These are phyloP conservation scores for Maniola jurtina DNA, from an alignment of 1,140 invertebrate genomes.

Conservation along the genomic window DNA sequence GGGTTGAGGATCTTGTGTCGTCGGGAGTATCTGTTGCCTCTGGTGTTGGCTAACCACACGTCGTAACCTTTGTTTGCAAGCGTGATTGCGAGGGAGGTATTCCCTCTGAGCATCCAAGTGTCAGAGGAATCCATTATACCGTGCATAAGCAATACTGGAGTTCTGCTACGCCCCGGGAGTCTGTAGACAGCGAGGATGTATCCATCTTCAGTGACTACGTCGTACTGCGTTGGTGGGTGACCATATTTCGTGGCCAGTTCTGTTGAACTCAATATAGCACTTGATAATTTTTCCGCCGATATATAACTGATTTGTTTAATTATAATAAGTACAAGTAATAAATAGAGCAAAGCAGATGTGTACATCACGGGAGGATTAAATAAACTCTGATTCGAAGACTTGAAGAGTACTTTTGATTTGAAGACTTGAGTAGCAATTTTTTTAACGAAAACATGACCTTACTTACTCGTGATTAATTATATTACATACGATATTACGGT, in stretches of 20 bases:
- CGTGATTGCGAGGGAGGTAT: not conserved
- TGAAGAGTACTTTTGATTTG: not conserved
- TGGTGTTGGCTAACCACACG: constrained; percentile 85
- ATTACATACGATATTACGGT: too few relatives aligned
- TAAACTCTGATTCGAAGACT: not conserved
- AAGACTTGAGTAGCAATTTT: too few relatives aligned
- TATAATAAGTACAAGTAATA: not conserved
- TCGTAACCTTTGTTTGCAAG: constrained; percentile 80
- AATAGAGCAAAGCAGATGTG: not conserved
- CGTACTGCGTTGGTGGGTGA: not conserved
- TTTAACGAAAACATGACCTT: too few relatives aligned
- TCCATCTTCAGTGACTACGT: not conserved
- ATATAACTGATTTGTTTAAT: not conserved
- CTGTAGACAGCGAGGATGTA: not conserved
- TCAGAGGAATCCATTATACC: not conserved
- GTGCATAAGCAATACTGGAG: not conserved
- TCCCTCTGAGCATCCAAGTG: not conserved
- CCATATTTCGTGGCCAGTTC: not conserved
- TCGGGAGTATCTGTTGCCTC: constrained; percentile 83
- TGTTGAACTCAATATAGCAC: not conserved
- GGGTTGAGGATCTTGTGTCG: constrained; percentile 77
- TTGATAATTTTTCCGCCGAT: not conserved
- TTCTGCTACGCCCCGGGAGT: not conserved
- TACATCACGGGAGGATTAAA: not conserved
- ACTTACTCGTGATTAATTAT: too few relatives aligned